Percentiles rank a stretch among this genome's conserved stretches.
Conservation (phyloP, 2,888 invertebrate species). For the Drosophila emarginata region DNA sequence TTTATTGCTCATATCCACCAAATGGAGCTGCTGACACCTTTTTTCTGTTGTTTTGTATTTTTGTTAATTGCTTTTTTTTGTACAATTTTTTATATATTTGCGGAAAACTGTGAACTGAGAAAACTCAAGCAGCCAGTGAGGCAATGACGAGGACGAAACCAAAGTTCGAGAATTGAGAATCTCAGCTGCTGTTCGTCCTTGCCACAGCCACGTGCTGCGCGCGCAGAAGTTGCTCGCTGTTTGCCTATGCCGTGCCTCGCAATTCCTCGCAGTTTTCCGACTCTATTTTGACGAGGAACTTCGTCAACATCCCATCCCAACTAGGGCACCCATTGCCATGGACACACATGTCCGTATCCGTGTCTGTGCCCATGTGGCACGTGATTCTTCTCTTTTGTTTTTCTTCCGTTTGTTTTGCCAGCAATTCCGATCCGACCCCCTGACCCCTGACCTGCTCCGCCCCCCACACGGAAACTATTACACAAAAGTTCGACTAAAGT, state of each 20-base stretch:
- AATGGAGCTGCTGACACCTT: constrained; percentile 20
- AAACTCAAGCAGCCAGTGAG: constrained; percentile 43
- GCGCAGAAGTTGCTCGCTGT: constrained; percentile 76
- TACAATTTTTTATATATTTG: constrained; percentile 14
- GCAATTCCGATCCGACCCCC: too few relatives aligned
- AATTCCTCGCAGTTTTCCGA: constrained; percentile 1
- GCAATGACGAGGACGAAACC: constrained; percentile 66
- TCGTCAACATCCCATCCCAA: constrained; percentile 50
- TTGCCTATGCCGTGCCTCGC: background rate
- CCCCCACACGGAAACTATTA: constrained; percentile 2
- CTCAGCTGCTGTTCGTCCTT: constrained; percentile 46
- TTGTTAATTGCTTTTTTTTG: constrained; percentile 3
- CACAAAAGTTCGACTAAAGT: constrained; percentile 5
- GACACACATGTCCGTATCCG: constrained; percentile 24
- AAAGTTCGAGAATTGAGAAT: constrained; percentile 42
- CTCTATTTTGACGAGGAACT: constrained; percentile 54
- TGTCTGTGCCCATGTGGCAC: constrained; percentile 13
- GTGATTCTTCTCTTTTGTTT: constrained; percentile 24
- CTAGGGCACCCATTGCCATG: constrained; percentile 22
- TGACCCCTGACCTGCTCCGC: background rate
- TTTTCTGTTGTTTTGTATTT: constrained; percentile 58
- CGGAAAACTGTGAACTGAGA: constrained; percentile 32
- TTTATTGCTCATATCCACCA: constrained; percentile 61
- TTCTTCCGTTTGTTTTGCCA: constrained; percentile 19
- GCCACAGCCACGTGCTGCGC: constrained; percentile 82